Percentiles rank a stretch among this genome's conserved stretches.
These are phyloP conservation scores for Paedocypris micromegethes DNA, from an alignment of 2,797 vertebrate genomes.

Conservation along the genomic window DNA sequence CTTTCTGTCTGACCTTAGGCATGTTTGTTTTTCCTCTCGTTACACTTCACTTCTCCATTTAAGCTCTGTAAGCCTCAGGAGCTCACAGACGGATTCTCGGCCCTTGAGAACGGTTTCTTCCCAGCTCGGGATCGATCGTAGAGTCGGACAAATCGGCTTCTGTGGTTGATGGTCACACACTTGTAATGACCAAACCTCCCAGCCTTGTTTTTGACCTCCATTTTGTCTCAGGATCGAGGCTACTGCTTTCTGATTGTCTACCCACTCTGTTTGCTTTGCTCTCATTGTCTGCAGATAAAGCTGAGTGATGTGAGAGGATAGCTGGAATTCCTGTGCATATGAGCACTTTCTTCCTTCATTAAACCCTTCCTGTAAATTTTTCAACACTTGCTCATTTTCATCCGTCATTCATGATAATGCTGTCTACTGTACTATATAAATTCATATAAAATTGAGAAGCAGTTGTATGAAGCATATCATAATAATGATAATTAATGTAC, in stretches of 20 bases:
- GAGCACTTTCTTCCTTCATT: constrained; percentile 26
- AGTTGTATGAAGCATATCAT: too few relatives aligned
- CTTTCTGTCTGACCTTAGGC: constrained; percentile 17
- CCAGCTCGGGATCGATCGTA: constrained; percentile 50
- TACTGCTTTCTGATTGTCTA: constrained; percentile 10
- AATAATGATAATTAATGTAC: too few relatives aligned
- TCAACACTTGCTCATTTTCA: too few relatives aligned
- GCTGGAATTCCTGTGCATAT: constrained; percentile 41
- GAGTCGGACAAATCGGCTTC: constrained; percentile 32
- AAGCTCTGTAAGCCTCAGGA: constrained; percentile 43
- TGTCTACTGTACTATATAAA: too few relatives aligned
- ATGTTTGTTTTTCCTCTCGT: constrained; percentile 29
- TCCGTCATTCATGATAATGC: too few relatives aligned
- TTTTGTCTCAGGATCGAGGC: constrained; percentile 20
- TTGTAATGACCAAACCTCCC: not conserved
- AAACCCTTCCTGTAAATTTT: constrained; percentile 13
- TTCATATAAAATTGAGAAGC: too few relatives aligned
- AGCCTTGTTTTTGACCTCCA: constrained; percentile 1
- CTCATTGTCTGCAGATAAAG: constrained; percentile 37
- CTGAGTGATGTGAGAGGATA: constrained; percentile 26
- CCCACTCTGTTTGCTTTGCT: constrained; percentile 26
- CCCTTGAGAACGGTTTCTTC: constrained; percentile 27
- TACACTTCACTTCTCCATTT: constrained; percentile 39
- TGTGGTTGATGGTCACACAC: constrained; percentile 15
- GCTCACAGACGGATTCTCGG: constrained; percentile 26